A percentile compares a stretch with the other conserved stretches of the same genome.
Evolutionary conservation across 1,140 invertebrate genomes (phyloP).

Genomic region (Chlorops oryzae): DNA sequence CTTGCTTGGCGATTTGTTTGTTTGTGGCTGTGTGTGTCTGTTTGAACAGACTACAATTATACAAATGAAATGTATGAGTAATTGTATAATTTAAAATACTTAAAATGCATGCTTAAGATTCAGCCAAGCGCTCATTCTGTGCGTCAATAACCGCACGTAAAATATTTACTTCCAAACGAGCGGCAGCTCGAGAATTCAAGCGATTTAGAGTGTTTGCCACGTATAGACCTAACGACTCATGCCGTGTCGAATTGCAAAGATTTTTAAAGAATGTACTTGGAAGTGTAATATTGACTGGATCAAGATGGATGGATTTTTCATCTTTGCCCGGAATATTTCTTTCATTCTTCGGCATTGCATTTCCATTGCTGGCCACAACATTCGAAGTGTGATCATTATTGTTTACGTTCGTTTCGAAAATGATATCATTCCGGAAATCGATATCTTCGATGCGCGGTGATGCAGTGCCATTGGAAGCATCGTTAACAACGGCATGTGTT

Average conservation of each 20-base stretch:
- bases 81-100: too few relatives aligned
- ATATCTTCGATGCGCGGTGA: conserved; percentile 40
- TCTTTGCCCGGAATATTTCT: too few relatives aligned
- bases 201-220: conserved; percentile 45
- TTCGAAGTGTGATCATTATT: too few relatives aligned
- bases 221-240: conserved; percentile 40
- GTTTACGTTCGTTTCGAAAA: conserved; percentile 33
- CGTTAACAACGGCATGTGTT: not conserved
- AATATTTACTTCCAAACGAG: conserved; percentile 40
- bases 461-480: too few relatives aligned
- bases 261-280: conserved; percentile 45
- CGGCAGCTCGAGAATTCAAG: conserved; percentile 28
- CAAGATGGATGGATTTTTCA: conserved; percentile 43
- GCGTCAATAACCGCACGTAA: conserved; percentile 39
- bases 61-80: too few relatives aligned
- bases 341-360: conserved; percentile 7
- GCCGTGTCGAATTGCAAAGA: conserved; percentile 41
- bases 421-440: conserved; percentile 42
- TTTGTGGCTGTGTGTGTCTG: too few relatives aligned
- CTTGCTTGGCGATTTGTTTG: too few relatives aligned
- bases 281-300: conserved; percentile 40
- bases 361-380: conserved; percentile 13
- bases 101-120: too few relatives aligned
- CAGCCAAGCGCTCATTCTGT: conserved; percentile 40
- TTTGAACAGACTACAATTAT: too few relatives aligned